Conservation (phyloP, 2,888 invertebrate species). For the Lapara coniferarum region DNA sequence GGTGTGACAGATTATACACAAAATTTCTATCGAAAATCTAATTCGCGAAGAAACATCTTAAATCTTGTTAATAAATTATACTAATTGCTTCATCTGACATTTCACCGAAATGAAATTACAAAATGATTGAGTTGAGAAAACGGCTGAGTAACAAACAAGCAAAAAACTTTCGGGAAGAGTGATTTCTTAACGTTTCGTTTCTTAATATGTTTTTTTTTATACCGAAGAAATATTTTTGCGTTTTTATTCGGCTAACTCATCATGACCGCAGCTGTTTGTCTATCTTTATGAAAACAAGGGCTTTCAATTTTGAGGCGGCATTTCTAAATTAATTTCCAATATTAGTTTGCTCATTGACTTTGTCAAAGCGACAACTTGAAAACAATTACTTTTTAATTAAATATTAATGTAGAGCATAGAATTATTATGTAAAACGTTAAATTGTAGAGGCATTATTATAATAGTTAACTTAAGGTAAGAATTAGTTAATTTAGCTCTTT, state of each 20-base stretch:
- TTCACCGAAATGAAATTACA: constrained; percentile 1
- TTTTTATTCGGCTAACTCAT: constrained; percentile 14
- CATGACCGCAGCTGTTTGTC: constrained; percentile 20
- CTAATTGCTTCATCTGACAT: not conserved
- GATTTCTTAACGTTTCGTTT: constrained; percentile 17
- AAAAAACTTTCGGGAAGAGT: constrained; percentile 8
- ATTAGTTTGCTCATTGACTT: not conserved
- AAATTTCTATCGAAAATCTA: not conserved
- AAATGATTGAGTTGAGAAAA: constrained; percentile 1
- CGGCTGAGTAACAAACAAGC: constrained; percentile 2
- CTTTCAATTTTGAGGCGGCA: constrained; percentile 2
- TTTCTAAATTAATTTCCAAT: constrained; percentile 15
- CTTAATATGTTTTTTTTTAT: constrained; percentile 9
- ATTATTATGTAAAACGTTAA: too few species aligned
- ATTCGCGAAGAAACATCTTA: not conserved
- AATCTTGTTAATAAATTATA: not conserved
- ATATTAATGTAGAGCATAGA: not conserved
- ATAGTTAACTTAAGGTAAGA: not conserved
- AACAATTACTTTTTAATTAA: not conserved
- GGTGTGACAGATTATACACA: not conserved
- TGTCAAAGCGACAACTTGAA: not conserved
- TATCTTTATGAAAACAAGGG: constrained; percentile 17
- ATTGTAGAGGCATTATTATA: not conserved
- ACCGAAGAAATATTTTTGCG: constrained; percentile 5
- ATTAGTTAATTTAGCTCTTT: too few species aligned